Percentiles rank a stretch among this genome's conserved stretches.
Conservation (phyloP, 2,797 vertebrate species). For the Crypturellus tataupa region DNA sequence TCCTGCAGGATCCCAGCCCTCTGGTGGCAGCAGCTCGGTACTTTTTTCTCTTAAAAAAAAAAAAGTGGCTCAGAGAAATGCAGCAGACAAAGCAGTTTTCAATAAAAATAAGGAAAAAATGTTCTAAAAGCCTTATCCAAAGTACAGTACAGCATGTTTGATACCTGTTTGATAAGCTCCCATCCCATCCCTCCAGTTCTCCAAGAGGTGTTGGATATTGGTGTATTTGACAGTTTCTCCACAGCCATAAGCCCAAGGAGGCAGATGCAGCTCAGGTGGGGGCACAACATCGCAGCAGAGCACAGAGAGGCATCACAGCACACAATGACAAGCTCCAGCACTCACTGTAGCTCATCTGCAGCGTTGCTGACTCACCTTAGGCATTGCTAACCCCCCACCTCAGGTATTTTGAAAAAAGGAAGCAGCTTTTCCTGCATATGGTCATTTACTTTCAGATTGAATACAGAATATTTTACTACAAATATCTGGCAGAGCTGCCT, state of each 20-base stretch:
- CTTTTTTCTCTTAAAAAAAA: neutral
- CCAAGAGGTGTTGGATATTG: neutral
- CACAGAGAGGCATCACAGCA: neutral
- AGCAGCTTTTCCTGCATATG: neutral
- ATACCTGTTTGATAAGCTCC: neutral
- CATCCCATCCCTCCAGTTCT: neutral
- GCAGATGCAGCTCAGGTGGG: neutral
- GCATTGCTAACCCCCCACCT: too few species aligned
- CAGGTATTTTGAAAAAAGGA: neutral
- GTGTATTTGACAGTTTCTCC: neutral
- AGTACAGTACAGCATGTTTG: neutral
- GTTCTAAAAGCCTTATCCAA: fast-evolving
- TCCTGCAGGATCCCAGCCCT: neutral
- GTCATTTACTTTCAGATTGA: neutral
- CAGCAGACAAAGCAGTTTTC: neutral
- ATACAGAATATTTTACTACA: neutral
- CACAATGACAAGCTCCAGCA: neutral
- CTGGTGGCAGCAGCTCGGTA: constrained; percentile 50
- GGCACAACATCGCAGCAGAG: neutral
- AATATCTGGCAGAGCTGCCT: neutral
- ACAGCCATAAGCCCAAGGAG: neutral
- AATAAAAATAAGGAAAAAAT: neutral
- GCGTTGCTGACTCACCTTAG: neutral
- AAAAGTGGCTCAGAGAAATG: neutral
- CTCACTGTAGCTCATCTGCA: neutral